Evolutionary conservation across 1,140 invertebrate species (phyloP), one percentile per base, ranked within the genome.

Genomic region (Polypedilum pembai): DNA sequence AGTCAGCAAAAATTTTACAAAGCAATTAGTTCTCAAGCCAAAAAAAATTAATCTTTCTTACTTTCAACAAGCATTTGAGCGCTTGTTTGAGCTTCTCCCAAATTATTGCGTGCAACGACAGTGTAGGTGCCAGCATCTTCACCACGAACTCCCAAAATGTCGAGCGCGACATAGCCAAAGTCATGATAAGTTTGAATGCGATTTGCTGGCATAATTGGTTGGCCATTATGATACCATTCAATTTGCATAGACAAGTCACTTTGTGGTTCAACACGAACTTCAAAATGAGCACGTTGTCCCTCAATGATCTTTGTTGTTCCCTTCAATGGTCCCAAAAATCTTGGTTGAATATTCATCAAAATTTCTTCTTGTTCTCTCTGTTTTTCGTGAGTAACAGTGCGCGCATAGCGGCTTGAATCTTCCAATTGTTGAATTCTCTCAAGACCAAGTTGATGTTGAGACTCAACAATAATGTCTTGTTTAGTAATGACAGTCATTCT

Each of bases 261-360:
- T 80, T 94, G 92, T 2, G 96, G 96, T 80, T 98, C 95, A 63
- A 97, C 90, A 75, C 94, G 90, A 56, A 92, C 93, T 86, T 98
- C 96, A 80, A 99, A 98, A 80, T 98, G 96, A 76, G 95, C 95
- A 41, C 93, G 87, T 84, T 99, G 95, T 10, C 94, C 93, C 85
- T 99, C 97, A n/a, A 94, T 88, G 77, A 99, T 92, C 79, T 94
- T 94, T 78, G 91, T 95, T 10, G 94, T 95, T 24, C 94, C 93
- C 81, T 95, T 94, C 7, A 96, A 81, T 65, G 90, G 92, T 75
- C 92, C 92, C 69, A 95, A 85, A 83, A 96, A 96, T 78, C 90
- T 86, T 33, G 94, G 94, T 80, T 92, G 90, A 0, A 86, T 92
- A 7, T 93, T 85, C 77, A 83, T 87, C 0, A 87, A 87, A 80